Base-by-base conservation (phyloP, 2,888 invertebrate genomes). In the Villa cingulata region DNA sequence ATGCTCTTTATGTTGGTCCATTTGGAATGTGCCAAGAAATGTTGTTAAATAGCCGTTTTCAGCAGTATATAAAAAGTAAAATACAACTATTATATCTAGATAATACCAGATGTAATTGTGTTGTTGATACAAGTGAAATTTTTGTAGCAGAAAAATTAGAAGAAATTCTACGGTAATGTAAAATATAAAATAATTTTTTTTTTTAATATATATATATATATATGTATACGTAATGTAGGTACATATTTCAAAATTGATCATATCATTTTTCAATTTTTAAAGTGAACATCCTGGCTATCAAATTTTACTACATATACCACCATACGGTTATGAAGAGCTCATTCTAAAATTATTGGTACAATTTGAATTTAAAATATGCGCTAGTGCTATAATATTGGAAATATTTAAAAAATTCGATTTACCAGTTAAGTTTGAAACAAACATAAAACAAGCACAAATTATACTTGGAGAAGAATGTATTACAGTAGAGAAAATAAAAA, bases 261-360 rank as follows among this genome's bases (percentile, higher is more conserved):
- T 27, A 9, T 39, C 4, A 37, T 45, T 32, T 16, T 16, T 46
- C 23, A 18, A 17, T 19, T n/a, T 37, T 20, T 37, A n/a, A 17
- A 46, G 46, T 3, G 32, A 42, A 27, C 17, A 42, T 46, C 42
- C 46, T 14, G 46, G 29, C 3, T 18, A 29, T 37, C n/a, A 7
- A 4, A 41, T 46, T 23, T n/a, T 46, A 29, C 18, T 46, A n/a
- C 17, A 42, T 42, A 4, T 29, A 18, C 37, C 46, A 14, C 10
- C 37, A 4, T 46, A 41, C 29, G 46, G 46, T 9, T 46, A 46
- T 17, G 46, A 46, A 27, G 46, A 46, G 32, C 27, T 46, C 2
- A 29, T 46, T n/a, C 29, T 37, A 20, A 3, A 10, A 18, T 38
- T 46, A 17, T 37, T 37, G 3, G 27, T 18, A 10, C 29, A 46